Base-by-base conservation (phyloP, 2,888 invertebrate genomes). In the Clitarchus hookeri region DNA sequence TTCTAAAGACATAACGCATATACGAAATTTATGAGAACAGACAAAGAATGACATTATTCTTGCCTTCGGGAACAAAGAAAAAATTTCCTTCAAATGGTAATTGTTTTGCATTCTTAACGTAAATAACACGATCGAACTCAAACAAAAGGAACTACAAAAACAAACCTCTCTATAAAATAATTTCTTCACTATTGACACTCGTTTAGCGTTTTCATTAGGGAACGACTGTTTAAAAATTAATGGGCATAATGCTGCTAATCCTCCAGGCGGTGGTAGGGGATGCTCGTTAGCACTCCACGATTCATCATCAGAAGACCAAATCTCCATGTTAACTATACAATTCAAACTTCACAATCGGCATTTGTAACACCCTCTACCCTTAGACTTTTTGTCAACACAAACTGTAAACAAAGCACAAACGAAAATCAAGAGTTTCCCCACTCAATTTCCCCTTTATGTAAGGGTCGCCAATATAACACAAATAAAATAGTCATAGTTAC, bases 141-240 rank as follows among this genome's bases (percentile, higher is more conserved):
- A 36, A 36, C 36, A 36, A 36, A 36, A 36, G 36, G 1, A 36
- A 36, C 36, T 36, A 36, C 36, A 36, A 53, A 6, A 23, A 65
- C 65, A 65, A 65, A 65, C 65, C 65, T 65, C 65, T 65, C 65
- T 65, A 23, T 65, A 65, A 65, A 65, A 65, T 65, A 65, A 23
- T 65, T 65, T 65, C 65, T 65, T 65, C 23, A 65, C 65, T 11
- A 65, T 16, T 1, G 65, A 65, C 65, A 65, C 65, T 65, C n/a
- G 19, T 23, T 65, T 65, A 11, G 23, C 11, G 65, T 65, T 65
- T 19, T 23, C 65, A 65, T 65, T 65, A 65, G 23, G 65, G 11
- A 65, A 65, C 0, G 65, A 19, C n/a, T 65, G 65, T 65, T 19
- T 11, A 65, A 65, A 65, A 65, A 65, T 23, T 23, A 23, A 8